Base-by-base conservation (phyloP, 2,888 invertebrate species). In the Abrostola tripartita region DNA sequence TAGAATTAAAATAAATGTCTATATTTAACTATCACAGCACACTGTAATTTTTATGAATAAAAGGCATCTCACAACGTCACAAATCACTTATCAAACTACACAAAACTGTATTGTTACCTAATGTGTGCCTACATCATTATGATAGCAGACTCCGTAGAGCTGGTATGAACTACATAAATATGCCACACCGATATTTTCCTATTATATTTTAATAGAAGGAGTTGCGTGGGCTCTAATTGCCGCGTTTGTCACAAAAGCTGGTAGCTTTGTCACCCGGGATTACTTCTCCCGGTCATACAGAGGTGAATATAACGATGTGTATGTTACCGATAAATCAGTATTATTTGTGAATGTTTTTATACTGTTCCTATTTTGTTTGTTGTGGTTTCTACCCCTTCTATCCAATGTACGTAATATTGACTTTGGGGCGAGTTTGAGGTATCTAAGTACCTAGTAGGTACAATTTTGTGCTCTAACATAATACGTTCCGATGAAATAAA, bases 181-280 rank as follows among this genome's bases (percentile, higher is more conserved):
- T 24, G 14, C 44, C 24, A 47, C 44, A 47, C 44, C 44, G 44
- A 47, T 47, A 24, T 47, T 47, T 47, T 47, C 44, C 14, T 24
- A 47, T 47, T 47, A 47, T 24, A 47, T 47, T 24, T 47, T 47
- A 47, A 44, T 44, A 44, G 14, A 47, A 47, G 44, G 44, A 47
- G 24, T 14, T 47, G 44, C 14, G 44, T 47, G 9, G 44, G 44
- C 24, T 0, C 14, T 24, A 47, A 47, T 47, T 24, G 44, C 24
- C 24, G 44, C 12, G 24, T 24, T 47, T 24, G 44, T 47, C 44
- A 47, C 8, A 47, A 47, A 42, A 44, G 44, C 44, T 44, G 12
- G 14, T 47, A 47, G 44, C 44, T 47, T 47, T 47, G 44, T 47
- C 44, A 47, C 24, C 44, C 44, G 44, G 44, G 44, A 47, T 47